Base-by-base conservation (phyloP, 2,113 vertebrate species). In the Pterocles burchelli region DNA sequence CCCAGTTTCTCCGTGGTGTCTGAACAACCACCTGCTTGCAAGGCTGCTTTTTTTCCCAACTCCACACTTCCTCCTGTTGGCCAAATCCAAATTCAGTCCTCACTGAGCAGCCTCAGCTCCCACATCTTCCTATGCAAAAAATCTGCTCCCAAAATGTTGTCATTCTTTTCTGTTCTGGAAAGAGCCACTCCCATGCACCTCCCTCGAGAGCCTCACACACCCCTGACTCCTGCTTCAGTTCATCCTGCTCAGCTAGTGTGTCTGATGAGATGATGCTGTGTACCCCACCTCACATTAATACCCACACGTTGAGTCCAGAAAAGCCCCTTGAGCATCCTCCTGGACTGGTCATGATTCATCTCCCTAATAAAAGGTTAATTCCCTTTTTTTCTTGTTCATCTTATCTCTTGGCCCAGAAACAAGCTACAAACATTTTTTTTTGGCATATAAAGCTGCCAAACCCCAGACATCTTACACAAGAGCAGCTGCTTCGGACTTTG, bases 401-500 rank as follows among this genome's bases (percentile, higher is more conserved):
- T 95, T 94, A 97, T 96, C 94, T 93, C 29, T 94, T 90, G 94
- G 87, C 89, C 54, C 41, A 91, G 89, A 83, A 91, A 48, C 38
- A 46, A 90, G 38, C 38, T 85, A 62, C 62, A 62, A 85, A 91
- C 4, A 21, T 62, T 59, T 91, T 95, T 84, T 94, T 41, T 41
- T n/a, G n/a, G 66, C 48, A 51, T 78, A 33, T 49, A 62, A 88
- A 94, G 22, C 82, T 90, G 93, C 91, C 88, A 94, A 96, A 96
- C 73, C 24, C 9, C 55, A 85, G 82, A 38, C 1, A 0, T 91
- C 93, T 95, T 96, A 76, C 93, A 88, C 78, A 95, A 96, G 82
- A 95, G 74, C 89, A 93, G 75, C 86, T 94, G 93, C 78, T 91
- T 22, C 76, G 93, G 89, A 95, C 95, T 95, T 96, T 95, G 95